Percentiles rank a stretch among this genome's conserved stretches.
phyloP scores from a whole-genome alignment of 1,140 invertebrate genomes.

The Aphelenchoides fujianensis region DNA sequence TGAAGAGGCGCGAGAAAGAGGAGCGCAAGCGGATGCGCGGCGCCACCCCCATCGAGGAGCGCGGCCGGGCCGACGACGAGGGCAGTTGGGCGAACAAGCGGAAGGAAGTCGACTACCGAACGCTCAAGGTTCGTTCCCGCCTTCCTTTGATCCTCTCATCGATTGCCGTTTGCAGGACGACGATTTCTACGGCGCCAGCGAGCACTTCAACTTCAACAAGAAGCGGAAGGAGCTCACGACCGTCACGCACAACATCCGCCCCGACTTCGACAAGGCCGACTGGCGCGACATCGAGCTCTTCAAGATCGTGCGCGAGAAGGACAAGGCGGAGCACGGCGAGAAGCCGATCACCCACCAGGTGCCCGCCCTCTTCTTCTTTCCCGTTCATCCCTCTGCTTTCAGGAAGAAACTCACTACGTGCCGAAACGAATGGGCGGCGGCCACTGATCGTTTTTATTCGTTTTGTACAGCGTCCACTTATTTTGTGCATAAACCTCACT shows the following conservation, averaged over 20 bases:
- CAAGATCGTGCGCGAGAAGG: conserved; percentile 55
- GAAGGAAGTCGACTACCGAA: conserved; percentile 25
- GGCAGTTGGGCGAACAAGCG: conserved; percentile 46
- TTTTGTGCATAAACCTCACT: not conserved
- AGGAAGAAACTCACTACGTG: conserved; percentile 56
- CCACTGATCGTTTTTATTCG: conserved; percentile 15
- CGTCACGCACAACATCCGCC: conserved; percentile 56
- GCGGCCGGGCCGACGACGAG: conserved; percentile 46
- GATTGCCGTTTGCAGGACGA: conserved; percentile 38
- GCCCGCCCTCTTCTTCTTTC: too few relatives aligned
- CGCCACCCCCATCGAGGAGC: conserved; percentile 43
- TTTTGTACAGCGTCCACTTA: not conserved
- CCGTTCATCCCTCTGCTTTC: too few relatives aligned
- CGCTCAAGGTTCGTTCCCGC: conserved; percentile 33
- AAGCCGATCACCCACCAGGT: conserved; percentile 29
- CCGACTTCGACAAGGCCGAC: conserved; percentile 61
- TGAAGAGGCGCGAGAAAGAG: conserved; percentile 33
- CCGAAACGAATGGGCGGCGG: conserved; percentile 40
- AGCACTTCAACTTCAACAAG: conserved; percentile 60
- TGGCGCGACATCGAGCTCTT: conserved; percentile 62
- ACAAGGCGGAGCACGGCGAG: conserved; percentile 46
- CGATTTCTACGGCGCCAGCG: conserved; percentile 55
- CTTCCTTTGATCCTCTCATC: not conserved
- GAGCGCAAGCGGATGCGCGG: conserved; percentile 26
- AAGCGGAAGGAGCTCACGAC: conserved; percentile 48